These are phyloP conservation scores for Gadopsis bispinosus DNA, from an alignment of 2,797 vertebrate genomes.

Conservation along the genomic window DNA sequence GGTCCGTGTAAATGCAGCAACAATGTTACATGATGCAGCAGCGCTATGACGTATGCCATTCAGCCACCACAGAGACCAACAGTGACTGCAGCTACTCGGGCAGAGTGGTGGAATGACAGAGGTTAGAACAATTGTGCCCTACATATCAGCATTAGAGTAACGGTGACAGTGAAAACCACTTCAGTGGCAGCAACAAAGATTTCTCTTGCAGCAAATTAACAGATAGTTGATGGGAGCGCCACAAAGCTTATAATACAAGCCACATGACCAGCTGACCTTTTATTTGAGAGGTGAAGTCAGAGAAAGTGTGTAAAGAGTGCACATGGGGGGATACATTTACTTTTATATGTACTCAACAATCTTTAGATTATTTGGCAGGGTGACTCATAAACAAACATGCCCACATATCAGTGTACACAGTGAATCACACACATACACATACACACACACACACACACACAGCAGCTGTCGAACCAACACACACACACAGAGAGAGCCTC, in stretches of 20 bases:
- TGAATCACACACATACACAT: constrained; percentile 17
- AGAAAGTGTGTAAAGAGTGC: constrained; percentile 10
- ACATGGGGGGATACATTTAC: constrained; percentile 22
- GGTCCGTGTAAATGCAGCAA: too few species aligned
- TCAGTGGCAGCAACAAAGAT: neutral
- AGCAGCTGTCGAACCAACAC: constrained; percentile 19
- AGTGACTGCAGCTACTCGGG: neutral
- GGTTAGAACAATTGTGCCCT: neutral
- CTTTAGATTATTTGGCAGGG: constrained; percentile 47
- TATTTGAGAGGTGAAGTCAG: neutral
- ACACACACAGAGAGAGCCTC: constrained; percentile 26
- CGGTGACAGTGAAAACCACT: neutral
- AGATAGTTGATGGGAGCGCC: neutral
- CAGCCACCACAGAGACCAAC: neutral
- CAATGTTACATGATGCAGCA: neutral
- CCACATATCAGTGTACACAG: constrained; percentile 20
- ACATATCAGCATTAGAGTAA: neutral
- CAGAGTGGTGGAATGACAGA: neutral
- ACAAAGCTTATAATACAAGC: neutral
- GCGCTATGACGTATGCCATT: neutral
- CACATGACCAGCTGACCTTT: neutral
- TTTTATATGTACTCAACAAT: constrained; percentile 28
- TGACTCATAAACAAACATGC: constrained; percentile 50
- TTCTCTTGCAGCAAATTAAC: constrained; percentile 7
- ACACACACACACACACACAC: constrained; percentile 18